Evolutionary conservation across 2,888 invertebrate genomes (phyloP), one percentile per base, ranked within the genome.

Genomic region (Pandemis heparana): DNA sequence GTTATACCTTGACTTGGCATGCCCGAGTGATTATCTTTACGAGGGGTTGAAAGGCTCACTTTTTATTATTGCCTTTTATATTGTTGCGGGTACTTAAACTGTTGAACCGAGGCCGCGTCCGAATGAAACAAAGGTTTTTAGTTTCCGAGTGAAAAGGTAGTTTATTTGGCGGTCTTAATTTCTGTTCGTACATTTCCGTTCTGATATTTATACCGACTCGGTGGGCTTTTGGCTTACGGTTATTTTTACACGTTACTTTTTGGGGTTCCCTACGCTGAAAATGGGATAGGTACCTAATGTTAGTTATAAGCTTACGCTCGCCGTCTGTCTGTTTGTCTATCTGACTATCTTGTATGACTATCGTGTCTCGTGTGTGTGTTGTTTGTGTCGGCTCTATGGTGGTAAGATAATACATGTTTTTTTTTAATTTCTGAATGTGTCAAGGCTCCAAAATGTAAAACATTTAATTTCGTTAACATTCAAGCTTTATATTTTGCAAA

Each of bases 1-100:
- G 76, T 81, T 80, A 82, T 81, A 88, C 86, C 81, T 82, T 83
- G 86, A 85, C 83, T 86, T 81, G 81, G 82, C 83, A 81, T 81
- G 81, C 85, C 85, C 82, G 76, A 85, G 88, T 89, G 90, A 91
- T 91, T 91, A 92, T 92, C 90, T 91, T 91, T 91, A 92, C 87
- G 91, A 92, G 90, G 91, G 90, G 89, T 88, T 92, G 88, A 91
- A 89, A 91, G 89, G 89, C 87, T 85, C 89, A 86, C 83, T 90
- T 91, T 89, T 87, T 91, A 87, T 89, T 89, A 89, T 90, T 87
- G 85, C 87, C 84, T 84, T 88, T 88, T 88, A 89, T 87, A 86
- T 88, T 88, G 85, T 87, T 81, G 74, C 82, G 81, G 77, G 84
- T 81, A 85, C 86, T 90, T 88, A 88, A 78, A 88, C 84, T 81